Conservation (phyloP, 2,888 invertebrate species). For the Criorhina ranunculi region DNA sequence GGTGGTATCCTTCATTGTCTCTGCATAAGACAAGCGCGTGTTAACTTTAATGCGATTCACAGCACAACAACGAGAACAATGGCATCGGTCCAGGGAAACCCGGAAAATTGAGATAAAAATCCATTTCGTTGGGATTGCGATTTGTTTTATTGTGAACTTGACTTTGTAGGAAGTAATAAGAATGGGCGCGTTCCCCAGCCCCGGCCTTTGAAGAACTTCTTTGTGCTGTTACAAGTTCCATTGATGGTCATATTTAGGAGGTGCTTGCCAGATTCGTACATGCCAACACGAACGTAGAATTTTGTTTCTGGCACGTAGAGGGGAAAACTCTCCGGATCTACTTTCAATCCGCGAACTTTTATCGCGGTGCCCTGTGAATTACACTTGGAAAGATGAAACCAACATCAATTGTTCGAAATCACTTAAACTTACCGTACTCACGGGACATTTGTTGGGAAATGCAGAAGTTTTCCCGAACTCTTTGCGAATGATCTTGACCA, state of each 20-base stretch:
- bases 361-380: slow-evolving; percentile 40
- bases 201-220: background rate
- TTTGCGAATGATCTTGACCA: slow-evolving; percentile 60
- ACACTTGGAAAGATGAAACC: background rate
- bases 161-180: slow-evolving; percentile 23
- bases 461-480: slow-evolving; percentile 44
- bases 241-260: background rate
- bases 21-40: slow-evolving; percentile 9
- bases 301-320: slow-evolving; percentile 60
- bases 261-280: slow-evolving; percentile 21
- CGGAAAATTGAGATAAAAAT: slow-evolving; percentile 22
- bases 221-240: slow-evolving; percentile 29
- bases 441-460: slow-evolving; percentile 59
- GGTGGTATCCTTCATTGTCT: background rate
- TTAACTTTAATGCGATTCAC: slow-evolving; percentile 32
- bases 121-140: slow-evolving; percentile 1
- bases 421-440: slow-evolving; percentile 44
- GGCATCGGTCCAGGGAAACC: too few relatives aligned
- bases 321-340: slow-evolving; percentile 56
- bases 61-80: slow-evolving; percentile 11
- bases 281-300: slow-evolving; percentile 23
- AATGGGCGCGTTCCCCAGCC: background rate
- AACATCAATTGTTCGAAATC: background rate
- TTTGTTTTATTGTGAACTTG: slow-evolving; percentile 51
- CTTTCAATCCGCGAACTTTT: slow-evolving; percentile 22